Percentiles rank a stretch among this genome's conserved stretches.
phyloP scores from a whole-genome alignment of 2,888 invertebrate genomes.

The Psylliodes chrysocephalus region DNA sequence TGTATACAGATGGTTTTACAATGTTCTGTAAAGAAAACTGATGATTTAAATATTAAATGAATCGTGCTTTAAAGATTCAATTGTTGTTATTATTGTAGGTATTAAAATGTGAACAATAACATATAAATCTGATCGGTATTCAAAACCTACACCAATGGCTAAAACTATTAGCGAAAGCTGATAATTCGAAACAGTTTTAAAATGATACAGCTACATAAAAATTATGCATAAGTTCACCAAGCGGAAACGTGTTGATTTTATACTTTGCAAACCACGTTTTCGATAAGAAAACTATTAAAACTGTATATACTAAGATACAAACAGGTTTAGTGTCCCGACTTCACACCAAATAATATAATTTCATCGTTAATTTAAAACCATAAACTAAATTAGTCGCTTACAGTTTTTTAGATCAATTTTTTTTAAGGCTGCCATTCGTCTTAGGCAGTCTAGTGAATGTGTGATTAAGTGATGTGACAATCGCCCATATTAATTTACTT shows the following conservation, averaged over 20 bases:
- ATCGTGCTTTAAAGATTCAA: too few relatives aligned
- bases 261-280: slow-evolving; percentile 25
- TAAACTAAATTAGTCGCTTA: slow-evolving; percentile 14
- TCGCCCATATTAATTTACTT: not conserved
- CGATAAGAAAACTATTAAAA: slow-evolving; percentile 31
- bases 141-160: slow-evolving; percentile 8
- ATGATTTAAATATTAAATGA: too few relatives aligned
- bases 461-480: slow-evolving; percentile 27
- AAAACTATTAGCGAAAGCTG: slow-evolving; percentile 9
- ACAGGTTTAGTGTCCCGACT: slow-evolving; percentile 26
- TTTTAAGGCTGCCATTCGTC: not conserved
- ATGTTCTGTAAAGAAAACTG: too few relatives aligned
- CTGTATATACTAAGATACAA: slow-evolving; percentile 20
- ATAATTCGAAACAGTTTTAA: slow-evolving; percentile 14
- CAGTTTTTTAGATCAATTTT: slow-evolving; percentile 12
- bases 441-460: slow-evolving; percentile 7
- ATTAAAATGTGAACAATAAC: not conserved
- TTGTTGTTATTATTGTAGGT: not conserved
- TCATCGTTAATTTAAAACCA: slow-evolving; percentile 16
- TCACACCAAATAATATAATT: slow-evolving; percentile 13
- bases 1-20: too few relatives aligned
- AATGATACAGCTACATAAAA: slow-evolving; percentile 16
- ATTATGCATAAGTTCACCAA: slow-evolving; percentile 14
- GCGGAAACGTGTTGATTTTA: slow-evolving; percentile 28
- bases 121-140: not conserved